A percentile compares a stretch with the other conserved stretches of the same genome.
These are phyloP conservation scores for Campylorhamphus procurvoides DNA, from an alignment of 2,113 vertebrate genomes.

Conservation along the genomic window DNA sequence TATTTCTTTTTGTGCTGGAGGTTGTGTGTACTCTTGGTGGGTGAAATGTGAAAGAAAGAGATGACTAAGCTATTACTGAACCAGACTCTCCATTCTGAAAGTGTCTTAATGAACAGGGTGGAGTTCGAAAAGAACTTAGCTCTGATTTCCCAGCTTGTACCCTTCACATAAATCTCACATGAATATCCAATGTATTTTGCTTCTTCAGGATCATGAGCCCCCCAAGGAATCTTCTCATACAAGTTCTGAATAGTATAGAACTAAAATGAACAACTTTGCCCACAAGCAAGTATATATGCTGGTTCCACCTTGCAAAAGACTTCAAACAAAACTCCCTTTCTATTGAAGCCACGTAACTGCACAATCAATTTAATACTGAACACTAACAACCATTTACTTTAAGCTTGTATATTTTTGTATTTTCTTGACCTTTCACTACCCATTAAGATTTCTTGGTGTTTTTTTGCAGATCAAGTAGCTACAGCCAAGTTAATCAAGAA, in stretches of 20 bases:
- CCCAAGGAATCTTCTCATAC: not conserved
- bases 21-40: not conserved
- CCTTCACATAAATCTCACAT: not conserved
- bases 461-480: not conserved
- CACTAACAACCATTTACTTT: not conserved
- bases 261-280: not conserved
- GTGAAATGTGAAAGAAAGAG: not conserved
- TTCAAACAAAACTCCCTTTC: not conserved
- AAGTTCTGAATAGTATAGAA: not conserved
- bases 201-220: not conserved
- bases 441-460: not conserved
- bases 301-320: not conserved
- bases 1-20: not conserved
- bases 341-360: not conserved
- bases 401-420: not conserved
- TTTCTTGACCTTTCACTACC: not conserved
- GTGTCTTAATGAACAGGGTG: not conserved
- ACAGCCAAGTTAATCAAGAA: not conserved
- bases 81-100: not conserved
- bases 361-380: not conserved
- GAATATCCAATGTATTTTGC: not conserved
- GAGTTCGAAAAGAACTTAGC: not conserved
- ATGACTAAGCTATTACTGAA: not conserved
- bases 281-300: accelerated
- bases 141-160: not conserved